phyloP scores from a whole-genome alignment of 2,113 vertebrate genomes.

The Laticauda laticaudata region DNA sequence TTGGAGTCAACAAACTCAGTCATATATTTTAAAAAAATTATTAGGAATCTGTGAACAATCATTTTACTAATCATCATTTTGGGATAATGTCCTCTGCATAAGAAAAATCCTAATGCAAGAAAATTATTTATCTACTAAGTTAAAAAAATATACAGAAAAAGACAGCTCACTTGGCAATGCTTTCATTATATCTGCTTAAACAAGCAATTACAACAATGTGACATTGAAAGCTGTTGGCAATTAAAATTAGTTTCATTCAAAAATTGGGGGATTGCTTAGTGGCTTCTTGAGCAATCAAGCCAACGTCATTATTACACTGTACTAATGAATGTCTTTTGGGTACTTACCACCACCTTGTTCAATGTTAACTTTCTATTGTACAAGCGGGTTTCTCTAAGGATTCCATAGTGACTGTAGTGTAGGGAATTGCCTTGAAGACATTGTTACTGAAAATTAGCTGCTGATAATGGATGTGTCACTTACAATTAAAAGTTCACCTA shows the following conservation, averaged over 20 bases:
- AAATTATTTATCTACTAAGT: conserved; percentile 1
- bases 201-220: fast-evolving
- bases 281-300: conserved; percentile 39
- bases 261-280: neutral
- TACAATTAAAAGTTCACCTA: neutral
- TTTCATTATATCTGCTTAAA: conserved; percentile 12
- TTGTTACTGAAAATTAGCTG: neutral
- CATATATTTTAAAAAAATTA: neutral
- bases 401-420: neutral
- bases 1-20: neutral
- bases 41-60: neutral
- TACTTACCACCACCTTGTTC: conserved; percentile 33
- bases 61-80: neutral
- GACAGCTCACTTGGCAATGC: neutral
- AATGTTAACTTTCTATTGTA: conserved; percentile 51
- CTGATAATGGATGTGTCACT: neutral
- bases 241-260: conserved; percentile 58
- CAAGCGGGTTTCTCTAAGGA: conserved; percentile 24
- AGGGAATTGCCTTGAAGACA: neutral
- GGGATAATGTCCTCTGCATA: neutral
- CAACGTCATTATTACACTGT: neutral
- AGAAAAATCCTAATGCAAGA: neutral
- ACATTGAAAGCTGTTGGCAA: conserved; percentile 19
- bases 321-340: conserved; percentile 49
- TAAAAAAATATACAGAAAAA: conserved; percentile 13